Percentiles rank a stretch among this genome's conserved stretches.
Conservation (phyloP, 1,140 invertebrate genomes). For the Phenacoccus solenopsis region DNA sequence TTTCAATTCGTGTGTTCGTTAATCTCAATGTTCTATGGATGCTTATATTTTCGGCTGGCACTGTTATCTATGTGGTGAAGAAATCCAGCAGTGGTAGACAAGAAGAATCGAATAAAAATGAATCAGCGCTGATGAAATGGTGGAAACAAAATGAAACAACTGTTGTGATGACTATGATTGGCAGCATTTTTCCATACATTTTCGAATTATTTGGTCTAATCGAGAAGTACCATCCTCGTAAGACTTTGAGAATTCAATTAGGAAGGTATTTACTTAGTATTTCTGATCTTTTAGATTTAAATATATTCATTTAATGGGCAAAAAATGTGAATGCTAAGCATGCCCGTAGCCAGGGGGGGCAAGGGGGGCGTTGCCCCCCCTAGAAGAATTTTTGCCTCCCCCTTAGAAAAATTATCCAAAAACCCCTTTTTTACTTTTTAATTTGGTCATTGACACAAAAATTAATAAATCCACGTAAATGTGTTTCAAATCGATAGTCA, state of each 20-base stretch:
- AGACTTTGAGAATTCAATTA: conserved; percentile 75
- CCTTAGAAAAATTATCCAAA: no score
- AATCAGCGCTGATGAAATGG: conserved; percentile 34
- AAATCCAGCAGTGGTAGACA: conserved; percentile 51
- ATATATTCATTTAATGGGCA: no score
- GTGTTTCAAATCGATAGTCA: no score
- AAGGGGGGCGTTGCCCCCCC: no score
- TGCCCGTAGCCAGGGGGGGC: no score
- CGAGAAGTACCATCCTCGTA: conserved; percentile 88
- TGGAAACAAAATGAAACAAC: conserved; percentile 85
- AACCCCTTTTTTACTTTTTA: no score
- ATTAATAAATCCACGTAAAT: no score
- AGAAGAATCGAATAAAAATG: conserved; percentile 31
- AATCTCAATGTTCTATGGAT: conserved; percentile 68
- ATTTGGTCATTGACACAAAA: no score
- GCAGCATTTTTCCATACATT: conserved; percentile 74
- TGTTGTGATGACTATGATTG: conserved; percentile 75
- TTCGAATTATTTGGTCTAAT: conserved; percentile 81
- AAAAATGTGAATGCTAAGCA: no score
- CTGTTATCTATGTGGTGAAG: conserved; percentile 68
- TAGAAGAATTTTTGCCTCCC: no score
- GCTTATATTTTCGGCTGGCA: conserved; percentile 64
- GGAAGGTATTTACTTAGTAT: conserved; percentile 52
- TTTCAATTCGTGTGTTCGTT: conserved; percentile 59
- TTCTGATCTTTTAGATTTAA: no score